Evolutionary conservation across 2,888 invertebrate species (phyloP).

Genomic region (Drosophila pseudotalamancana): DNA sequence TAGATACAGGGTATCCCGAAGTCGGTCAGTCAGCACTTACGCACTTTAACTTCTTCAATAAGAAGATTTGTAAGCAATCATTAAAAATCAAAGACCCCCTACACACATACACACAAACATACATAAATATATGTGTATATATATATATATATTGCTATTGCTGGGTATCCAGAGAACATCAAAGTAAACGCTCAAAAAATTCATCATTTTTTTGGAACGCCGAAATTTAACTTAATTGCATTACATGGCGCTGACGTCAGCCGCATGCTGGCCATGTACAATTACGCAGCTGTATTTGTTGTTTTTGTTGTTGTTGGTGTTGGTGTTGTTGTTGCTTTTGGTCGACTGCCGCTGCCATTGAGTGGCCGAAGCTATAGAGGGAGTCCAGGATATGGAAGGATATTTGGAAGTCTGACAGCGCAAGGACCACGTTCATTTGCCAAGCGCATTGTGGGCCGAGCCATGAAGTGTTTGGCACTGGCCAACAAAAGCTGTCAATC

Average conservation of each 20-base stretch:
- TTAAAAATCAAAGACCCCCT: slow-evolving; percentile 29
- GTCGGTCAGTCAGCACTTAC: background rate
- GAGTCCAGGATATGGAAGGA: slow-evolving; percentile 15
- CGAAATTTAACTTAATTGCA: slow-evolving; percentile 68
- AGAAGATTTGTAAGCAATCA: slow-evolving; percentile 18
- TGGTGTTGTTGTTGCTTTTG: background rate
- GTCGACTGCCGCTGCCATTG: slow-evolving; percentile 16
- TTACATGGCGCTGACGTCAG: slow-evolving; percentile 36
- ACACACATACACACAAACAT: background rate
- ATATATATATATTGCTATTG: slow-evolving; percentile 7
- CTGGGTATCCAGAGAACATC: slow-evolving; percentile 43
- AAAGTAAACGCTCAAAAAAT: slow-evolving; percentile 61
- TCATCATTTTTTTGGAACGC: slow-evolving; percentile 38
- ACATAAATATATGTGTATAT: background rate
- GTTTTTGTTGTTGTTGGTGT: slow-evolving; percentile 1
- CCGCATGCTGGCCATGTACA: slow-evolving; percentile 11
- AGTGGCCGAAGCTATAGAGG: slow-evolving; percentile 27
- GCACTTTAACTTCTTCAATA: background rate
- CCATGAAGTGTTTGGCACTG: slow-evolving; percentile 70
- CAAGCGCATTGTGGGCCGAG: slow-evolving; percentile 61
- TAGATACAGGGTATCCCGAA: background rate
- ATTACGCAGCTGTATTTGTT: slow-evolving; percentile 14
- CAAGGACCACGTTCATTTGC: slow-evolving; percentile 58
- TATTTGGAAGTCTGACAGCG: slow-evolving; percentile 36
- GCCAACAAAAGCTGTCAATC: slow-evolving; percentile 73